Percentiles rank a stretch among this genome's conserved stretches.
These are phyloP conservation scores for Hirtodrosophila histrioides DNA, from an alignment of 2,888 invertebrate genomes.

Conservation along the genomic window DNA sequence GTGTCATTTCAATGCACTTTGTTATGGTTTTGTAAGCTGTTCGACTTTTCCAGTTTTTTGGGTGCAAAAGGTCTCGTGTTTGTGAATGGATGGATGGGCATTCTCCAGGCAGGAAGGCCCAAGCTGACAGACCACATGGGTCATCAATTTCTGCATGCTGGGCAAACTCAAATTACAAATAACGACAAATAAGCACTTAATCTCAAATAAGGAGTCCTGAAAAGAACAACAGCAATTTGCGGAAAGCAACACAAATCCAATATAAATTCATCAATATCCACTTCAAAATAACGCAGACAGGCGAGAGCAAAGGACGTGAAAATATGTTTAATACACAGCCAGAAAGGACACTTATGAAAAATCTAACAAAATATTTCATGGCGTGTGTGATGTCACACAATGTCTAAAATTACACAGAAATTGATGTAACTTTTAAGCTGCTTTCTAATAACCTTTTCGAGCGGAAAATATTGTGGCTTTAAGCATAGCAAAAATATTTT, in stretches of 20 bases:
- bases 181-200: conserved; percentile 69
- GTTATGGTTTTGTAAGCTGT: neutral
- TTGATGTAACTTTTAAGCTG: conserved; percentile 62
- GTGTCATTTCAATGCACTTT: conserved; percentile 34
- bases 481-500: conserved; percentile 27
- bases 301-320: conserved; percentile 20
- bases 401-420: conserved; percentile 69
- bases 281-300: conserved; percentile 61
- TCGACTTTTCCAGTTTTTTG: conserved; percentile 3
- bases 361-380: conserved; percentile 55
- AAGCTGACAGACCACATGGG: conserved; percentile 71
- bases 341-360: conserved; percentile 42
- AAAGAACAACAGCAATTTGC: conserved; percentile 44
- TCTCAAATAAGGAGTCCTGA: conserved; percentile 43
- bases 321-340: conserved; percentile 8
- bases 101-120: neutral
- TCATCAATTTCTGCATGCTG: conserved; percentile 62
- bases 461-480: conserved; percentile 50
- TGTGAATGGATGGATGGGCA: neutral
- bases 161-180: conserved; percentile 51
- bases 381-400: conserved; percentile 34
- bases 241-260: conserved; percentile 61
- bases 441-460: conserved; percentile 47
- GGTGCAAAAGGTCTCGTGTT: neutral
- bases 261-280: conserved; percentile 75